Base-by-base conservation (phyloP, 2,113 vertebrate genomes). In the Chloropsis hardwickii region DNA sequence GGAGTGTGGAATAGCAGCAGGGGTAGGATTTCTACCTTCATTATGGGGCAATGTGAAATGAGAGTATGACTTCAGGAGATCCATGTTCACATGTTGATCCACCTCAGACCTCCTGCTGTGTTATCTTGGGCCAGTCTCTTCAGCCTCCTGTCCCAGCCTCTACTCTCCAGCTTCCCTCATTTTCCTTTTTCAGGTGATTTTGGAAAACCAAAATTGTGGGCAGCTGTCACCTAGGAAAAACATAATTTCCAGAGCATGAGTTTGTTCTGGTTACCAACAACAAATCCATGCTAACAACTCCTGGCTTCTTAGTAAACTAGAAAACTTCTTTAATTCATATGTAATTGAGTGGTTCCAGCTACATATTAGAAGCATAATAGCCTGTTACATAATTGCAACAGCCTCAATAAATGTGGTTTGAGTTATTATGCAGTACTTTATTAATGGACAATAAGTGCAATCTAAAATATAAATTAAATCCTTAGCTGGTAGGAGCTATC, bases 341-440 rank as follows among this genome's bases (percentile, higher is more conserved):
- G 37, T 82, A 97, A 94, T 74, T 89, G 37, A 86, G 72, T 54
- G 51, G 58, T 93, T 88, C 87, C 94, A 95, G 79, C 48, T 97
- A 96, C 23, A 47, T 91, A 96, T 93, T 96, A 88, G 70, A 92
- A 96, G 89, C 91, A 95, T 96, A 94, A 94, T 87, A 86, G 67
- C 23, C 15, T 48, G 65, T 95, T 96, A 95, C 81, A 94, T 95
- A 97, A 95, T 80, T 72, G 73, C 64, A 89, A 69, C 61, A 80
- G 45, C 35, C 73, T 94, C 58, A 73, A 23, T 87, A 93, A 97
- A 95, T 95, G 90, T 97, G 95, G 85, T 93, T 96, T 96, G 50
- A 94, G 77, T 97, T 96, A 95, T 62, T 86, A 78, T 9, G 5
- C 56, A 72, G 70, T 89, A 78, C n/a, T 94, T 94, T 88, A 93